Conservation (phyloP, 2,888 invertebrate genomes). For the Drosophila merina region DNA sequence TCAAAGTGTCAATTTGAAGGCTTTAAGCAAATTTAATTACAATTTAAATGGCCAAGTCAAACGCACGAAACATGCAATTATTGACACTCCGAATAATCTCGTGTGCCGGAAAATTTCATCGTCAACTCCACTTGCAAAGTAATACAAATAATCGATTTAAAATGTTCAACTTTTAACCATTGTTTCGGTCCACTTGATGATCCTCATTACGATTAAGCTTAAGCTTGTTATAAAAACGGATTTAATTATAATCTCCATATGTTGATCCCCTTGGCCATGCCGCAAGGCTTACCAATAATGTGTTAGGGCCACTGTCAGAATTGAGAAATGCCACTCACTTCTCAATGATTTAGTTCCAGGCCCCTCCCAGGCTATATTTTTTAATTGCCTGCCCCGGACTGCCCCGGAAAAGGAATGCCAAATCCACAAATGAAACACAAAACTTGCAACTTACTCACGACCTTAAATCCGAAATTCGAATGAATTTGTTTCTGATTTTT, state of each 20-base stretch:
- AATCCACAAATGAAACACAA: conserved; percentile 19
- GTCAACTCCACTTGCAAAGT: neutral
- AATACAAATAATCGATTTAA: conserved; percentile 23
- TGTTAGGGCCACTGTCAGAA: conserved; percentile 41
- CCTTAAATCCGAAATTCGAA: conserved; percentile 67
- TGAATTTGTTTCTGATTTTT: conserved; percentile 61
- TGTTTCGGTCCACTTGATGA: neutral
- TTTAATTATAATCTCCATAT: conserved; percentile 20
- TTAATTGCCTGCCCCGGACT: conserved; percentile 56
- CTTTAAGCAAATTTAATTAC: conserved; percentile 41
- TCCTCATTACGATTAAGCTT: conserved; percentile 55
- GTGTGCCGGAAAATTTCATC: conserved; percentile 2
- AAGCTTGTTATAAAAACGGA: conserved; percentile 51
- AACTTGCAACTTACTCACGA: conserved; percentile 66
- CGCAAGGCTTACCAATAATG: conserved; percentile 30
- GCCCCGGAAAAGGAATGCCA: conserved; percentile 35
- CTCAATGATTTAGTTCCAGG: conserved; percentile 57
- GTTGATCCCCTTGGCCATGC: conserved; percentile 65
- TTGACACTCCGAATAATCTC: conserved; percentile 14
- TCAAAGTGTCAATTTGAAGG: conserved; percentile 49
- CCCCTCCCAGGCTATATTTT: conserved; percentile 50
- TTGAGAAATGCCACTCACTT: conserved; percentile 41
- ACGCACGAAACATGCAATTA: conserved; percentile 38
- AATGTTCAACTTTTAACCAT: conserved; percentile 2
- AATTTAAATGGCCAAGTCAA: conserved; percentile 24